Percentiles rank a stretch among this genome's conserved stretches.
Evolutionary conservation across 2,888 invertebrate genomes (phyloP).

Genomic region (Sminthurides aquaticus): DNA sequence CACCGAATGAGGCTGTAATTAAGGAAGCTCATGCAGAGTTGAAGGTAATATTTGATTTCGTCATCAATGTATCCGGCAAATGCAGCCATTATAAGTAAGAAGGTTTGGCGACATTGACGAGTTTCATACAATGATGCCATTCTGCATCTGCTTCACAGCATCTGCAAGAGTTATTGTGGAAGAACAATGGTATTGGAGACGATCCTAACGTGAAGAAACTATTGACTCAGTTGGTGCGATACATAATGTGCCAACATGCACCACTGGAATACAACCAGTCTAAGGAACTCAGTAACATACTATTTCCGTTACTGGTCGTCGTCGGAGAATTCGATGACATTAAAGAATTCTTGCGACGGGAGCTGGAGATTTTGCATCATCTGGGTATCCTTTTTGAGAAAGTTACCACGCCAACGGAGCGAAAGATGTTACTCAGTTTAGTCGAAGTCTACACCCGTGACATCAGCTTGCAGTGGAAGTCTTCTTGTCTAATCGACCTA

Average conservation of each 20-base stretch:
- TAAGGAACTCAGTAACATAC: constrained; percentile 10
- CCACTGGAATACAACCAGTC: constrained; percentile 2
- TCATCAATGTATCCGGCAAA: neutral
- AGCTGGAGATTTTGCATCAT: constrained; percentile 4
- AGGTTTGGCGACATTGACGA: too few species aligned
- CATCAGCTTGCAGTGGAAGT: constrained; percentile 5
- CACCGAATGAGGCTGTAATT: neutral
- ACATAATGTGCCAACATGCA: neutral
- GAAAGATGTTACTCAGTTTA: neutral
- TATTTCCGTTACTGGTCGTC: neutral
- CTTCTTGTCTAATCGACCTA: neutral
- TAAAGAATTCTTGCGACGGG: constrained; percentile 1
- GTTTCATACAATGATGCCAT: too few species aligned
- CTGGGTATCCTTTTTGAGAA: neutral
- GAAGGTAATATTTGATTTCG: neutral
- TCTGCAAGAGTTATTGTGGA: constrained; percentile 1
- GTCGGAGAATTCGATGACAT: constrained; percentile 11
- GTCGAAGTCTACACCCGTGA: constrained; percentile 10
- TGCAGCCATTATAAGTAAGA: too few species aligned
- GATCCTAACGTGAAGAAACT: constrained; percentile 6
- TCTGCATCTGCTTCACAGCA: too few species aligned
- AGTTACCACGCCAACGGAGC: neutral
- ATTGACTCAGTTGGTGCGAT: neutral
- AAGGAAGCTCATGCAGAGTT: constrained; percentile 1
- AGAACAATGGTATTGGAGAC: constrained; percentile 4